Evolutionary conservation across 2,113 vertebrate species (phyloP), one percentile per base, ranked within the genome.

Genomic region (Myodes glareolus): DNA sequence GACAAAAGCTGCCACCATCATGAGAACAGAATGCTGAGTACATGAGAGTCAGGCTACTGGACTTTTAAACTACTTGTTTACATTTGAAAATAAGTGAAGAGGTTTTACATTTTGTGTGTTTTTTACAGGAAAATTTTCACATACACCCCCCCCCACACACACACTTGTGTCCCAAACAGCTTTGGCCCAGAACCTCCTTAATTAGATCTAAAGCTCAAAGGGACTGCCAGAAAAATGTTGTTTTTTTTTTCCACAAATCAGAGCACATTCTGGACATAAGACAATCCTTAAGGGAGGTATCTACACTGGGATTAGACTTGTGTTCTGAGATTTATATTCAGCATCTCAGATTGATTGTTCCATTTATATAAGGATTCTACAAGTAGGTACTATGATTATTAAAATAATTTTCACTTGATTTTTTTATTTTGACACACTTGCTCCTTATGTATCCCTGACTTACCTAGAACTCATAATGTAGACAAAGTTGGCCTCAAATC

Each of bases 61-160:
- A 11, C 77, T 45, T 70, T 65, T 85, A 4, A 61, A 93, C 8
- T 17, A 29, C 3, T 90, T 67, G 77, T 76, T 90, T n/a, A 65
- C 86, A 80, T 72, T 45, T 96, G 11, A 8, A 50, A 8, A 67
- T 39, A 36, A 25, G 27, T 55, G 16, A 23, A 73, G 14, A 76
- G 19, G 0, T 65, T 92, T 94, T 58, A 36, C 33, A 47, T 50
- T 29, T 47, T 61, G 12, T 47, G 0, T 36, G 1, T 4, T 77
- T 85, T 92, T 88, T 92, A 72, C 17, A 92, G 39, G n/a, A 78
- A 95, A 73, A 58, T 82, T 77, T 47, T 47, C 42, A 76, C 25
- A 42, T 4, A 65, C 25, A 84, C 25, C n/a, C n/a, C n/a, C n/a
- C n/a, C n/a, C n/a, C n/a, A 73, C 7, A 73, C 19, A 73, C n/a